Conservation (phyloP, 2,888 invertebrate genomes). For the Eledona agricola region DNA sequence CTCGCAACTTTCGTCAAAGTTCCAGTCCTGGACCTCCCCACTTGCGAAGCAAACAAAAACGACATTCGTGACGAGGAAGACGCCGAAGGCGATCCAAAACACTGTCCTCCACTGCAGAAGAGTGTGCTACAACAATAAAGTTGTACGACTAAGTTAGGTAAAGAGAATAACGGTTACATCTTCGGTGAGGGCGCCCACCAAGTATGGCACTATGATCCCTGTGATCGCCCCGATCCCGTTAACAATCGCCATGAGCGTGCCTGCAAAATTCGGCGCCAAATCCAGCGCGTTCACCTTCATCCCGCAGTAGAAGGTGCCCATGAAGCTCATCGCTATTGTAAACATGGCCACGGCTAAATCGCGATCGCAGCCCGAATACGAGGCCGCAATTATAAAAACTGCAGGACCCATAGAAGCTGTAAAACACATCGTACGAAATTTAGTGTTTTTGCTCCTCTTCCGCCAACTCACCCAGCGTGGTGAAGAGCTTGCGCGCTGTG, state of each 20-base stretch:
- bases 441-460: slow-evolving; percentile 2
- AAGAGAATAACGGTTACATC: too few relatives aligned
- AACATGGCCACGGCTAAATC: slow-evolving; percentile 66
- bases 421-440: slow-evolving; percentile 34
- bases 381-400: slow-evolving; percentile 69
- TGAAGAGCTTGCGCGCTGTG: slow-evolving; percentile 71
- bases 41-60: slow-evolving; percentile 68
- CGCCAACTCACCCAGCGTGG: slow-evolving; percentile 69
- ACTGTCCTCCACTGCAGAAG: slow-evolving; percentile 78
- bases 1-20: slow-evolving; percentile 33
- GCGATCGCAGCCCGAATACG: slow-evolving; percentile 69
- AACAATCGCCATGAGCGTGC: slow-evolving; percentile 69
- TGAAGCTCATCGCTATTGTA: slow-evolving; percentile 70
- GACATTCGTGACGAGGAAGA: slow-evolving; percentile 72
- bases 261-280: slow-evolving; percentile 70
- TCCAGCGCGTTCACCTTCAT: slow-evolving; percentile 72
- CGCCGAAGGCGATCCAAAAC: slow-evolving; percentile 78
- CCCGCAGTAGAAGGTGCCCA: slow-evolving; percentile 74
- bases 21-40: slow-evolving; percentile 49
- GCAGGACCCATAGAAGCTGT: slow-evolving; percentile 71
- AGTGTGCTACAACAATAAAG: slow-evolving; percentile 64
- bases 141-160: slow-evolving; percentile 48
- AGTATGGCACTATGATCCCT: slow-evolving; percentile 69
- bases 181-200: slow-evolving; percentile 68
- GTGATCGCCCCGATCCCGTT: slow-evolving; percentile 69